A percentile compares a stretch with the other conserved stretches of the same genome.
phyloP scores from a whole-genome alignment of 2,888 invertebrate genomes.

The Malacosoma neustria region DNA sequence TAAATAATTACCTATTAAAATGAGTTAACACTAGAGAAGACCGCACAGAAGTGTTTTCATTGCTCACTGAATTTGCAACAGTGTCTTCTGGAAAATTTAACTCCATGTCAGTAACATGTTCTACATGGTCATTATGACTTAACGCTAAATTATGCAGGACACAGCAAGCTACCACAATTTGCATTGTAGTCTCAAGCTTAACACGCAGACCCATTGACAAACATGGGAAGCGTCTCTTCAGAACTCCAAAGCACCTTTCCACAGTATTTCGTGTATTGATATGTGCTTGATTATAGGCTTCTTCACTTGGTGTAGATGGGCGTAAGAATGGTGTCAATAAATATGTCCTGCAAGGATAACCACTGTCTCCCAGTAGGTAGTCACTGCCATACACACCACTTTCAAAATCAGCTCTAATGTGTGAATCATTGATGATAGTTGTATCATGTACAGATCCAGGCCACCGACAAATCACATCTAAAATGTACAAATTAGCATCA shows the following conservation, averaged over 20 bases:
- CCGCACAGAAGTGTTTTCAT: too few species aligned
- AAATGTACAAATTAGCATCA: slow-evolving; percentile 13
- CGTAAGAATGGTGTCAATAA: slow-evolving; percentile 6
- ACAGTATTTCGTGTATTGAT: slow-evolving; percentile 3
- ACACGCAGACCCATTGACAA: not conserved
- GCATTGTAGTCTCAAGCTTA: not conserved
- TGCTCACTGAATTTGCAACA: too few species aligned
- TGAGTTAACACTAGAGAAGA: too few species aligned
- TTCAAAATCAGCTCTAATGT: slow-evolving; percentile 10
- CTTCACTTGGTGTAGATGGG: slow-evolving; percentile 1
- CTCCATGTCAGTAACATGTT: too few species aligned
- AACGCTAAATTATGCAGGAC: slow-evolving; percentile 6
- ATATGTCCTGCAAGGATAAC: slow-evolving; percentile 5
- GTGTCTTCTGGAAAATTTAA: too few species aligned
- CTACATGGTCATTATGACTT: too few species aligned
- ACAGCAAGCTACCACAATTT: slow-evolving; percentile 4
- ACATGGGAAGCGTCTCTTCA: slow-evolving; percentile 4
- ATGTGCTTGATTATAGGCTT: slow-evolving; percentile 4
- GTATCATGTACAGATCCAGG: slow-evolving; percentile 16
- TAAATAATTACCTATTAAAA: too few species aligned
- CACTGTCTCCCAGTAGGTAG: slow-evolving; percentile 3
- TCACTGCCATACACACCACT: slow-evolving; percentile 1
- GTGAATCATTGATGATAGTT: slow-evolving; percentile 11
- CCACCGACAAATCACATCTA: slow-evolving; percentile 15
- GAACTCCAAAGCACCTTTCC: slow-evolving; percentile 5